A percentile compares a stretch with the other conserved stretches of the same genome.
Conservation (phyloP, 2,888 invertebrate species). For the Lithodes maja region DNA sequence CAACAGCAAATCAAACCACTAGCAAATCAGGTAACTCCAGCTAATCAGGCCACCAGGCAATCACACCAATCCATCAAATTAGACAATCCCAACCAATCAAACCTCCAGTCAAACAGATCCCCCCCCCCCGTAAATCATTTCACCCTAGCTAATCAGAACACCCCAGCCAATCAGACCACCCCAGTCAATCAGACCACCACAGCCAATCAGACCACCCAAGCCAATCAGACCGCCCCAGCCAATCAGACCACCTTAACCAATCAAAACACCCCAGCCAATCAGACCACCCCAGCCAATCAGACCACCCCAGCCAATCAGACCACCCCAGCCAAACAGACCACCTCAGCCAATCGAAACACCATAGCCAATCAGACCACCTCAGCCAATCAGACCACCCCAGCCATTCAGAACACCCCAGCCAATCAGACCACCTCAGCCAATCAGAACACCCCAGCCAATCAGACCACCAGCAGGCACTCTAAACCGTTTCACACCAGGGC, state of each 20-base stretch:
- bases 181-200: no score
- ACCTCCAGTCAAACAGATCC: no score
- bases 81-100: not conserved
- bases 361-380: not conserved
- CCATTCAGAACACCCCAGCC: not conserved
- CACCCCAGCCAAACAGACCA: not conserved
- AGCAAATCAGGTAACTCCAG: no score
- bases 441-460: not conserved
- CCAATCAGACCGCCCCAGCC: no score
- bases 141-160: no score
- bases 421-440: not conserved
- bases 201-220: no score
- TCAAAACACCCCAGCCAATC: not conserved
- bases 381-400: not conserved
- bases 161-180: no score
- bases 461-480: not conserved
- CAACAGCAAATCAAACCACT: no score
- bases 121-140: no score
- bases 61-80: not conserved
- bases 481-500: conserved; percentile 22
- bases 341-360: not conserved
- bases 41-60: no score
- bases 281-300: not conserved
- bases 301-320: not conserved
- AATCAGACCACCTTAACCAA: not conserved